Conservation (phyloP, 2,113 vertebrate species). For the Aspiorhynchus laticeps region DNA sequence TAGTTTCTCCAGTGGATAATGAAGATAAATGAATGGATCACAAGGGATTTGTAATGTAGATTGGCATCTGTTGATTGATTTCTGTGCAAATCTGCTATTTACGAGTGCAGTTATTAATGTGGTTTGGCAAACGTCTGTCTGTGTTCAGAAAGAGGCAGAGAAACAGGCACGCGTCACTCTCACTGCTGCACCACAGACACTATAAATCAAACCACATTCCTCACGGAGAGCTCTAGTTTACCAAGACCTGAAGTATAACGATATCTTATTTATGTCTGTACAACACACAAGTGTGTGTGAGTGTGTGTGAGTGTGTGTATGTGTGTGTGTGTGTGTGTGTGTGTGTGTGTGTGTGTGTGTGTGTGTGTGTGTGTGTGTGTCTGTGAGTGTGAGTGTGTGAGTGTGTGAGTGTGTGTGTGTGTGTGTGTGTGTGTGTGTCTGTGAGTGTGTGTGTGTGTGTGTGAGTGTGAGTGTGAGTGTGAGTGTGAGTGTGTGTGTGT, state of each 20-base stretch:
- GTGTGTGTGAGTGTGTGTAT: too few relatives aligned
- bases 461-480: not conserved
- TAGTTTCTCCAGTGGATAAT: not conserved
- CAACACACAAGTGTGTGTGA: not conserved
- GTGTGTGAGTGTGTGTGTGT: too few relatives aligned
- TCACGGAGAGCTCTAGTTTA: not conserved
- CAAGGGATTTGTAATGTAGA: constrained; percentile 5
- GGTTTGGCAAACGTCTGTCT: constrained; percentile 23
- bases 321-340: not conserved
- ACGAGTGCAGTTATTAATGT: not conserved
- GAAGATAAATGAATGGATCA: constrained; percentile 11
- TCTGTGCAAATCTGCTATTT: not conserved
- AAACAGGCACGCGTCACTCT: not conserved
- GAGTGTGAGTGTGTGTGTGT: not conserved
- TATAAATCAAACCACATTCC: not conserved
- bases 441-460: not conserved
- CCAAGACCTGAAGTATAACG: not conserved
- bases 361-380: not conserved
- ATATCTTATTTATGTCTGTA: not conserved
- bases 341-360: not conserved
- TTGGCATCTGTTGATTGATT: not conserved
- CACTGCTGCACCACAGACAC: not conserved
- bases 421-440: not conserved
- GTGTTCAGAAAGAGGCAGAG: constrained; percentile 21
- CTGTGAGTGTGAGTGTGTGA: not conserved